Evolutionary conservation across 2,888 invertebrate species (phyloP).

Genomic region (Agriopis leucophaearia): DNA sequence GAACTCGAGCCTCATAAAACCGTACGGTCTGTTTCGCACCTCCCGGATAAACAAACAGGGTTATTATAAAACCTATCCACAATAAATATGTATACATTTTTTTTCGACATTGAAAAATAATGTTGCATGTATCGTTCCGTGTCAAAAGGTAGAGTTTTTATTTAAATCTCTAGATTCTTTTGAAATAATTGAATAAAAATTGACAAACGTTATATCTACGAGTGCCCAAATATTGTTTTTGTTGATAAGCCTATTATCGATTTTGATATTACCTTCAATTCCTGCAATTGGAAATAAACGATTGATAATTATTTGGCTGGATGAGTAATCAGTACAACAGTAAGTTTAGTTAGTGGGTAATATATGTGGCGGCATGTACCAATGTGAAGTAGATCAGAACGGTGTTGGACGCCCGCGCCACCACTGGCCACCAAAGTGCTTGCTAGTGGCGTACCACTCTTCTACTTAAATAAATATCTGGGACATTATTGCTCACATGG

Average conservation of each 20-base stretch:
- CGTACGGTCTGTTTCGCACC: constrained; percentile 15
- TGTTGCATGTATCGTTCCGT: neutral
- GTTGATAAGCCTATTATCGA: neutral
- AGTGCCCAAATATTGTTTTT: neutral
- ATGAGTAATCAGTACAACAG: neutral
- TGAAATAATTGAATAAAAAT: neutral
- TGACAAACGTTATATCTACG: neutral
- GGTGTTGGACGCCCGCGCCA: neutral
- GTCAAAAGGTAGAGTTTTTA: neutral
- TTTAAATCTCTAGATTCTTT: neutral
- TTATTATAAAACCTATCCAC: constrained; percentile 2
- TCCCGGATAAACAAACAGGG: constrained; percentile 12
- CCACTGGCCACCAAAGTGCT: neutral
- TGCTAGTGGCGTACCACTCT: neutral
- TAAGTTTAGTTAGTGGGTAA: neutral
- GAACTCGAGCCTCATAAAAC: constrained; percentile 17
- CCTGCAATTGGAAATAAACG: neutral
- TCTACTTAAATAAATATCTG: neutral
- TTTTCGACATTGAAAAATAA: constrained; percentile 6
- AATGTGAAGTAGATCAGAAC: constrained; percentile 2
- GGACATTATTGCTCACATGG: neutral
- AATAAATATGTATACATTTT: neutral
- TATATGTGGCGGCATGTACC: neutral
- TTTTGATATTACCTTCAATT: neutral
- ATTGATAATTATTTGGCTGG: constrained; percentile 1